These are phyloP conservation scores for Melanotaenia nigrans DNA, from an alignment of 2,797 vertebrate genomes.

Conservation along the genomic window DNA sequence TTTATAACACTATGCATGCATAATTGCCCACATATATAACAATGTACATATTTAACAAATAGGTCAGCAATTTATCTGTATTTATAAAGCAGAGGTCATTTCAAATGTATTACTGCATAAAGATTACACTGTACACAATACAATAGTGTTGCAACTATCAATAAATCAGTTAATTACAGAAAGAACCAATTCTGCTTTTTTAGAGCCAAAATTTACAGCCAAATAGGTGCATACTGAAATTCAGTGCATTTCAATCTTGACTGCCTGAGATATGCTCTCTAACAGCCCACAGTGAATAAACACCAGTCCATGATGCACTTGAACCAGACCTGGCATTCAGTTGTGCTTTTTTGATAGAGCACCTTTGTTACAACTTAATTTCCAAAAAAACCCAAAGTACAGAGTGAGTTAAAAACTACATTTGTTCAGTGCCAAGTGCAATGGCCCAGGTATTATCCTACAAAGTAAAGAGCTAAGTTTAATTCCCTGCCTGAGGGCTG, in stretches of 20 bases:
- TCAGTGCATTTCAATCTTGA: conserved; percentile 52
- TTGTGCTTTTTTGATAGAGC: conserved; percentile 30
- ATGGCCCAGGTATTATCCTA: background rate
- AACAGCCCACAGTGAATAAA: conserved; percentile 62
- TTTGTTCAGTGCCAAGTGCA: conserved; percentile 16
- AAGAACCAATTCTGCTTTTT: background rate
- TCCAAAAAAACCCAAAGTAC: conserved; percentile 12
- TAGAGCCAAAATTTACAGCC: conserved; percentile 1
- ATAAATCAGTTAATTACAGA: background rate
- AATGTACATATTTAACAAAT: conserved; percentile 20
- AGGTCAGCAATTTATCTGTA: background rate
- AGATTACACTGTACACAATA: background rate
- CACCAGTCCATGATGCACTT: conserved; percentile 64
- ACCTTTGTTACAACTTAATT: conserved; percentile 40
- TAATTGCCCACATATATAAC: conserved; percentile 43
- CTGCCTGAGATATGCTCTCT: conserved; percentile 54
- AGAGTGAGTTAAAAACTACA: conserved; percentile 28
- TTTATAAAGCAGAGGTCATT: background rate
- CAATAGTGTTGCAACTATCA: background rate
- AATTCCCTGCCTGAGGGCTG: conserved; percentile 29
- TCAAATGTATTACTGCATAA: background rate
- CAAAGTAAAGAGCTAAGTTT: conserved; percentile 18
- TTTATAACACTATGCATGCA: conserved; percentile 20
- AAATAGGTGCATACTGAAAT: conserved; percentile 35
- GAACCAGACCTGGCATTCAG: conserved; percentile 51